Conservation (phyloP, 2,797 vertebrate genomes). For the Varecia variegata region DNA sequence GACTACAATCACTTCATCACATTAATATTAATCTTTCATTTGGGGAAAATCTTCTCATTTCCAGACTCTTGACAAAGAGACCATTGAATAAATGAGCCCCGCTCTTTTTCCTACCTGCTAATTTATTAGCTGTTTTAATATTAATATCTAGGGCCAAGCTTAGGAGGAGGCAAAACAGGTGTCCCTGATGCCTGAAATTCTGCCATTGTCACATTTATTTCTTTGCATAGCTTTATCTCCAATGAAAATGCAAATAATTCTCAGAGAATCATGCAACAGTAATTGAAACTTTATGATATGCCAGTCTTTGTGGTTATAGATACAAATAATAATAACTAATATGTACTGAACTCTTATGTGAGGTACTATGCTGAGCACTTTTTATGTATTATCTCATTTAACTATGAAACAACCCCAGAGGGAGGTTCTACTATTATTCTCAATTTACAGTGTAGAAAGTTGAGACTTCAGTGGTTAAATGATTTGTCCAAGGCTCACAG, state of each 20-base stretch:
- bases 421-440: background rate
- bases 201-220: background rate
- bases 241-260: slow-evolving; percentile 5
- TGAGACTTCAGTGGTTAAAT: background rate
- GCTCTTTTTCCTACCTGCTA: slow-evolving; percentile 13
- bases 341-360: background rate
- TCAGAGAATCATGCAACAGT: background rate
- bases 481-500: background rate
- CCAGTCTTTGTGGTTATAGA: background rate
- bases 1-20: slow-evolving; percentile 30
- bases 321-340: background rate
- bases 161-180: slow-evolving; percentile 23
- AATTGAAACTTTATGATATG: background rate
- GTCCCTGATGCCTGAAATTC: background rate
- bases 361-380: background rate
- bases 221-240: background rate
- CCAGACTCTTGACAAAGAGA: slow-evolving; percentile 55
- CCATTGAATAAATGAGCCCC: slow-evolving; percentile 37
- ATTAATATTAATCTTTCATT: slow-evolving; percentile 55
- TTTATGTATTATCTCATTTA: background rate
- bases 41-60: slow-evolving; percentile 51
- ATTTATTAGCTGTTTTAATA: slow-evolving; percentile 52
- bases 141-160: slow-evolving; percentile 7
- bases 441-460: background rate
- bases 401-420: background rate